A percentile compares a stretch with the other conserved stretches of the same genome.
Conservation (phyloP, 2,113 vertebrate species). For the Ceratotherium simum region DNA sequence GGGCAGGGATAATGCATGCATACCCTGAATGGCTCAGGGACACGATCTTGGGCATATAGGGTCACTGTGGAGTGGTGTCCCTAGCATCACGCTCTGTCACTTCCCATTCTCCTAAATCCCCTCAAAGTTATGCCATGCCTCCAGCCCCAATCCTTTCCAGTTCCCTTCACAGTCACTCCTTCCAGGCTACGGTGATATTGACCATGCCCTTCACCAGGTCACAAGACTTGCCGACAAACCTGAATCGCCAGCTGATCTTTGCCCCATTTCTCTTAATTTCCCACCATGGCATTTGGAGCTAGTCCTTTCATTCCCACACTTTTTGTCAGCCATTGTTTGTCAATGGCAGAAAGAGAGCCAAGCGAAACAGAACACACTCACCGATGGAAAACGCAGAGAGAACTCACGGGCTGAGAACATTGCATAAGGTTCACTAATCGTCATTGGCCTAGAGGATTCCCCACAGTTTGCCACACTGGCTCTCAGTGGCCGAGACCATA, state of each 20-base stretch:
- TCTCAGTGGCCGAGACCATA: not conserved
- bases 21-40: not conserved
- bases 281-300: not conserved
- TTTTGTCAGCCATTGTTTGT: not conserved
- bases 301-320: not conserved
- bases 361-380: not conserved
- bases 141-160: not conserved
- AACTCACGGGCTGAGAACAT: not conserved
- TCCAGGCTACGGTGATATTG: not conserved
- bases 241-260: no score
- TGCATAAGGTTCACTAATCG: fast-evolving
- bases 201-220: not conserved
- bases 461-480: not conserved
- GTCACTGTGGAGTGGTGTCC: not conserved
- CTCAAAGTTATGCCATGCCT: not conserved
- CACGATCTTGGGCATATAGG: fast-evolving
- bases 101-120: not conserved
- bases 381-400: fast-evolving
- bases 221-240: not conserved
- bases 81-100: not conserved
- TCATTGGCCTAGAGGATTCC: fast-evolving
- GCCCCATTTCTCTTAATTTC: not conserved
- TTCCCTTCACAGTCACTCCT: not conserved
- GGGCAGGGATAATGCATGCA: no score
- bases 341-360: not conserved